These are phyloP conservation scores for Euphydryas editha DNA, from an alignment of 2,888 invertebrate genomes.

Conservation along the genomic window DNA sequence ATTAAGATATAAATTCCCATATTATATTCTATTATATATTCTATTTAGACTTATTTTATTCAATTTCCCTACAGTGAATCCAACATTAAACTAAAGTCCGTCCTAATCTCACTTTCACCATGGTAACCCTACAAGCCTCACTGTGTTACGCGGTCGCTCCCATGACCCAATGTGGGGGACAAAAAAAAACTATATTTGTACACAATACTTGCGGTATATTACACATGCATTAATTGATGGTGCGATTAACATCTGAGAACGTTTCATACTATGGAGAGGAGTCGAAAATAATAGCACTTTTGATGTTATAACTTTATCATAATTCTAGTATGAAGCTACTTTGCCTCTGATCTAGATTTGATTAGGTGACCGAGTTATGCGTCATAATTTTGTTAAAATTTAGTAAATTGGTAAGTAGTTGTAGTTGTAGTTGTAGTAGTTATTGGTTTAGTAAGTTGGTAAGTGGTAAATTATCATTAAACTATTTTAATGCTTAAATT, in stretches of 20 bases:
- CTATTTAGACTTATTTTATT: not conserved
- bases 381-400: not conserved
- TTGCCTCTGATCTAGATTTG: not conserved
- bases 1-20: too few relatives aligned
- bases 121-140: conserved; percentile 54
- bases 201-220: conserved; percentile 40
- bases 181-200: conserved; percentile 38
- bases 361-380: not conserved
- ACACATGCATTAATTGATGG: conserved; percentile 37
- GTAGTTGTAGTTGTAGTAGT: too few relatives aligned
- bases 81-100: not conserved
- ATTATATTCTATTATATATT: too few relatives aligned
- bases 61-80: not conserved
- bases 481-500: too few relatives aligned
- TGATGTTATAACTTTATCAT: too few relatives aligned
- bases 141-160: conserved; percentile 74
- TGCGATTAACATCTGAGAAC: conserved; percentile 8
- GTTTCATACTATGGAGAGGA: not conserved
- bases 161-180: conserved; percentile 66
- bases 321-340: not conserved
- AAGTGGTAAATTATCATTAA: too few relatives aligned
- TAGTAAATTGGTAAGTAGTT: too few relatives aligned
- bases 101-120: conserved; percentile 15
- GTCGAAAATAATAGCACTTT: not conserved
- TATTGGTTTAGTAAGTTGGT: too few relatives aligned